Evolutionary conservation across 2,888 invertebrate genomes (phyloP), one percentile per base, ranked within the genome.

Genomic region (Philereme vetulata): DNA sequence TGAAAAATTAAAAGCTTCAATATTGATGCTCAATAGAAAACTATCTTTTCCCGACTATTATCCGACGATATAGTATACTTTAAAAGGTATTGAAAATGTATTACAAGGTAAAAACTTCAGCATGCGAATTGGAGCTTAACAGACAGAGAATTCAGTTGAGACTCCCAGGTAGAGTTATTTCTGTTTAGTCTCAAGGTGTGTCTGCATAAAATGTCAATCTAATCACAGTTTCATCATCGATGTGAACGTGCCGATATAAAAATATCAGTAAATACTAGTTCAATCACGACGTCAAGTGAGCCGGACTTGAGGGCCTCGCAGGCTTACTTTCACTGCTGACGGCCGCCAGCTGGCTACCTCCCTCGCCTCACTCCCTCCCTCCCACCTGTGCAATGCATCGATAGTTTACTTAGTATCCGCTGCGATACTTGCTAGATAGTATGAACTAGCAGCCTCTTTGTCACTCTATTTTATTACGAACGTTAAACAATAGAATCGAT

Each of bases 301-400:
- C 71, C 65, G 72, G 67, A 69, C 71, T 72, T 67, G 80, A 81
- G 82, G 81, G 81, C 78, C 78, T 73, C 76, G 77, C 79, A 79
- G 80, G 78, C 76, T 84, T 82, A 92, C 92, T 92, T 92, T 92
- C 92, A 91, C 92, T 92, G 74, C 77, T 90, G 85, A 81, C 85
- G 92, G 90, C 89, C 90, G 84, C 75, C 90, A 88, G 90, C 90
- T 89, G 88, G 77, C 73, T 64, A 58, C 72, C 72, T 74, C 74
- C 70, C 71, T 70, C 71, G 58, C 72, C 76, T 67, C 67, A 21
- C 21, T 21, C 21, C 21, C n/a, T n/a, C 70, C 72, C 70, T 66
- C 60, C 66, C 64, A 76, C 36, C 86, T 84, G 72, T 85, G 88
- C 89, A 90, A 90, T 84, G 88, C 81, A 86, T 86, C 83, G 68